Evolutionary conservation across 2,888 invertebrate species (phyloP), one percentile per base, ranked within the genome.

Genomic region (Chloromyia formosa): DNA sequence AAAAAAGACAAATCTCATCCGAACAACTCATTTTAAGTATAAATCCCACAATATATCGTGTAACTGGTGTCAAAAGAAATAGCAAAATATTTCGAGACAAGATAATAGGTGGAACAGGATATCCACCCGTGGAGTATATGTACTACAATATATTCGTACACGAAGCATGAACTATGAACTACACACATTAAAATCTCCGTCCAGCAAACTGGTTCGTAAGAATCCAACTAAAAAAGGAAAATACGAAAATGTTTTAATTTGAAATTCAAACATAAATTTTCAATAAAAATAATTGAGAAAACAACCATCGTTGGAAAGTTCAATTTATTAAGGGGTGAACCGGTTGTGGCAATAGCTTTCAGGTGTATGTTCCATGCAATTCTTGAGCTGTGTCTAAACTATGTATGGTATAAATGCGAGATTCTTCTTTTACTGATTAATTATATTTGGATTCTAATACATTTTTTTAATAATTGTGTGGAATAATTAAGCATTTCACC

Each of bases 341-440:
- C 64, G 64, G 64, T 64, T 20, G 64, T 45, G 64, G 20, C 45
- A 64, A 64, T n/a, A n/a, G n/a, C n/a, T 64, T 16, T 64, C 64
- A 22, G 45, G 45, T 64, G 64, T 40, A 64, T 45, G 45, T 40
- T 45, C 18, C 64, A 45, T n/a, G n/a, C n/a, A n/a, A n/a, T n/a
- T n/a, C n/a, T n/a, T n/a, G n/a, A n/a, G n/a, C n/a, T n/a, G n/a
- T n/a, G n/a, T n/a, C n/a, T n/a, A n/a, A n/a, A n/a, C n/a, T n/a
- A n/a, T n/a, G n/a, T n/a, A n/a, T n/a, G n/a, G n/a, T n/a, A n/a
- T n/a, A n/a, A n/a, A n/a, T n/a, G n/a, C n/a, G n/a, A n/a, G n/a
- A n/a, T n/a, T n/a, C n/a, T n/a, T n/a, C n/a, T n/a, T n/a, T n/a
- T n/a, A n/a, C n/a, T n/a, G n/a, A n/a, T n/a, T n/a, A n/a, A n/a